A percentile compares a stretch with the other conserved stretches of the same genome.
These are phyloP conservation scores for Penaeus vannamei DNA, from an alignment of 1,140 invertebrate species.

Conservation along the genomic window DNA sequence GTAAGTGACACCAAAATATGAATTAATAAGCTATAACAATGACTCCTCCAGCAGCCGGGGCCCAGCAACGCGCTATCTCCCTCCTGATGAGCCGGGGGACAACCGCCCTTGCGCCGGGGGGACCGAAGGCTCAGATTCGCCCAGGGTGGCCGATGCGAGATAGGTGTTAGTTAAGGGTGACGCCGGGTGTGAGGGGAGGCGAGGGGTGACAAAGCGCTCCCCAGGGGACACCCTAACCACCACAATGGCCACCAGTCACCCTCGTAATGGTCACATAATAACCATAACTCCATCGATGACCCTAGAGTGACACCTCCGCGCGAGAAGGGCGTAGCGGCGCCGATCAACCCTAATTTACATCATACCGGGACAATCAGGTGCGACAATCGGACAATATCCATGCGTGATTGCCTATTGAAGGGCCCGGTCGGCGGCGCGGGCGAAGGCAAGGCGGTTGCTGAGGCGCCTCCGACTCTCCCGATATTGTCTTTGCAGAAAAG, in stretches of 20 bases:
- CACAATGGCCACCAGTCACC: slow-evolving; percentile 40
- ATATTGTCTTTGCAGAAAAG: no score
- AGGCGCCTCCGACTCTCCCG: no score
- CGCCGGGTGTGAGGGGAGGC: slow-evolving; percentile 28
- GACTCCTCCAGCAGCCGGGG: slow-evolving; percentile 23
- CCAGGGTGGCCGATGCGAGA: no score
- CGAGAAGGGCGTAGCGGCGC: slow-evolving; percentile 3
- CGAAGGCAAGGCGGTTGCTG: neutral
- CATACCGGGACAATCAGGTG: neutral
- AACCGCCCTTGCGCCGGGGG: no score
- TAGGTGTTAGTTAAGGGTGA: neutral
- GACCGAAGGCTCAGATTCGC: no score
- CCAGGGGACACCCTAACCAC: slow-evolving; percentile 34
- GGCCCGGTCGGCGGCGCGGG: neutral
- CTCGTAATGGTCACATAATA: slow-evolving; percentile 47
- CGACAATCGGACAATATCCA: no score
- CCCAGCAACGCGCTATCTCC: neutral
- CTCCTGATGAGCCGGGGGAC: no score
- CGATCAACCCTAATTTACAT: neutral
- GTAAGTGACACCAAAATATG: slow-evolving; percentile 37
- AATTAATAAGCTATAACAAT: slow-evolving; percentile 58
- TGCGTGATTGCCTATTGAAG: neutral
- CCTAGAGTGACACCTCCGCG: neutral
- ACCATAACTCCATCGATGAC: slow-evolving; percentile 52
- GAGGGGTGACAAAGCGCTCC: slow-evolving; percentile 49